Evolutionary conservation across 2,797 vertebrate genomes (phyloP), one percentile per base, ranked within the genome.

Genomic region (Spondyliosoma cantharus): DNA sequence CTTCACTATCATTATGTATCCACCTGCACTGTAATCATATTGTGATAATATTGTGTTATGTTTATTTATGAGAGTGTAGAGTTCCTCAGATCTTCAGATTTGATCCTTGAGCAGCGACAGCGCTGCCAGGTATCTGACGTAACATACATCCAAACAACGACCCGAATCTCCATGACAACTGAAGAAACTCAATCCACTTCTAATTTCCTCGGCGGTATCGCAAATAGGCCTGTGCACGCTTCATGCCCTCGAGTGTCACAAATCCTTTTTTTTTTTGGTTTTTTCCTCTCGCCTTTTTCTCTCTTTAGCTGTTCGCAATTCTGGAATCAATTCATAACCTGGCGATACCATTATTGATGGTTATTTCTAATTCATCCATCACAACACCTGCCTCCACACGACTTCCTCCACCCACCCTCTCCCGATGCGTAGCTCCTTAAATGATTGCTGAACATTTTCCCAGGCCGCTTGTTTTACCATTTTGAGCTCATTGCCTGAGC

Each of bases 391-490:
- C 25, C 14, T 53, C 17, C 45, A 24, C 24, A 60, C 46, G 3
- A 24, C 11, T 27, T 42, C 20, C 25, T 4, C 7, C n/a, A n/a
- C n/a, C n/a, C n/a, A n/a, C 3, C 3, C 42, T 46, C 42, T 9
- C n/a, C 2, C 3, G 29, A 42, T 20, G 53, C 17, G 5, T 12
- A 45, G 65, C 29, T 69, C 27, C 15, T 8, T 17, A 25, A 64
- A 20, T 53, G 59, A 71, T 75, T 3, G 29, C 42, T 49, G 11
- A 70, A 74, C 14, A 60, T 71, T 78, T 68, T 65, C 70, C 66
- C 42, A 62, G 22, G 58, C 58, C 72, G 76, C 62, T 74, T 84
- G 15, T 61, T 74, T 58, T 69, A 64, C 17, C 46, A 57, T 65
- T 72, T 32, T 64, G 3, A 69, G 57, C 32, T 84, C 32, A 71